Evolutionary conservation across 2,797 vertebrate species (phyloP), one percentile per base, ranked within the genome.

Genomic region (Pristis pectinata): DNA sequence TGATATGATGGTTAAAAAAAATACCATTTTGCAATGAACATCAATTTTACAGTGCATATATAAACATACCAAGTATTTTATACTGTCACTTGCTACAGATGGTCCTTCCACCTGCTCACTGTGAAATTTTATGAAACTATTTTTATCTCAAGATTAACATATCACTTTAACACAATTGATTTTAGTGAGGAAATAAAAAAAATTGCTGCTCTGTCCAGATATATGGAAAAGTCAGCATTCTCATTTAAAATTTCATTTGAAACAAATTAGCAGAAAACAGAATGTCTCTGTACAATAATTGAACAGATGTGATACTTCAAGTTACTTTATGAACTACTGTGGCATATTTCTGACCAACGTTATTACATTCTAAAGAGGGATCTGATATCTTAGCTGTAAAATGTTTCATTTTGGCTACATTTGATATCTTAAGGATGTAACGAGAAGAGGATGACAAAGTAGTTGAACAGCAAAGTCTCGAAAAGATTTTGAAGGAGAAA

Each of bases 61-160:
- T 91, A 64, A 91, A 91, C 11, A 87, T 59, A 56, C n/a, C 24
- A 92, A 64, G 24, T 67, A 44, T 49, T 19, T 74, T 17, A 37
- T 67, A 10, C 22, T 41, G 59, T 74, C 27, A 53, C 41, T 4
- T 30, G 44, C 13, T 22, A 93, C 92, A 93, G 92, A 93, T 44
- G 41, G 92, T 7, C 6, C 67, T 49, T 49, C 67, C 44, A 74
- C 67, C 67, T 93, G 92, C 17, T 93, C 41, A 49, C 92, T 74
- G 44, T 93, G 41, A 93, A 74, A 53, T 93, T 93, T 67, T 3
- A 53, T 49, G 93, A 70, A 93, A 93, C 41, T 72, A 93, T 72
- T 93, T 93, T 49, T 49, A 93, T 44, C 64, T 49, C 91, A 44
- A 72, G 67, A 93, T 72, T 93, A 93, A 30, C 70, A 5, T 49